Evolutionary conservation across 2,797 vertebrate genomes (phyloP), one percentile per base, ranked within the genome.

Genomic region (Eupleurogrammus muticus): DNA sequence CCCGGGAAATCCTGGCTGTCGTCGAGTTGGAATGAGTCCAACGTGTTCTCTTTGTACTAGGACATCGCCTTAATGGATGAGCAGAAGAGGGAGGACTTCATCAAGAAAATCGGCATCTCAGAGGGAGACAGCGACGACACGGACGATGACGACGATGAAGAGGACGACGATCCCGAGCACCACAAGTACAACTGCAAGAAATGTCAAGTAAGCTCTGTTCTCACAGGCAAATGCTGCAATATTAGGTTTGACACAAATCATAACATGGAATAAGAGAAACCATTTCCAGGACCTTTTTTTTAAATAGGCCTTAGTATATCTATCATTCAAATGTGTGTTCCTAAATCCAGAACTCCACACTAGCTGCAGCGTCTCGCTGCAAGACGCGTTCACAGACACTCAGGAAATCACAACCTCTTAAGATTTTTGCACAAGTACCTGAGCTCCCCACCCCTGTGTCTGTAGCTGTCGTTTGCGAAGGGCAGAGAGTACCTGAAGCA

Each of bases 181-280:
- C 97, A 98, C 93, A 99, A 97, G 85, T 99, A 99, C 93, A 97
- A 96, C 95, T 99, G 98, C 93, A 99, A 99, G 90, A 96, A 97
- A 90, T 99, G 98, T 86, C 98, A 99, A 91, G 98, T 99, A 42
- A 80, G 86, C 20, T 24, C 13, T 1, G 1, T 9, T 9, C 52
- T 0, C n/a, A 16, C 17, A 56, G 12, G 3, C 28, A 3, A 28
- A 28, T 28, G 28, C 28, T 6, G 3, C 28, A 28, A 6, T 28
- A 6, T 28, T 28, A 28, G 28, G 28, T 3, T 28, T 28, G 28
- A 28, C 28, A 28, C 3, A 28, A 28, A 28, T 28, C 28, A 28
- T 3, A 28, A 3, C 28, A 3, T 6, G 6, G 28, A 6, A 28
- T 28, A 28, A 28, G 28, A 28, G n/a, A n/a, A n/a, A n/a, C n/a